phyloP scores from a whole-genome alignment of 2,888 invertebrate species.

The Rhagophthalmus giganteus region DNA sequence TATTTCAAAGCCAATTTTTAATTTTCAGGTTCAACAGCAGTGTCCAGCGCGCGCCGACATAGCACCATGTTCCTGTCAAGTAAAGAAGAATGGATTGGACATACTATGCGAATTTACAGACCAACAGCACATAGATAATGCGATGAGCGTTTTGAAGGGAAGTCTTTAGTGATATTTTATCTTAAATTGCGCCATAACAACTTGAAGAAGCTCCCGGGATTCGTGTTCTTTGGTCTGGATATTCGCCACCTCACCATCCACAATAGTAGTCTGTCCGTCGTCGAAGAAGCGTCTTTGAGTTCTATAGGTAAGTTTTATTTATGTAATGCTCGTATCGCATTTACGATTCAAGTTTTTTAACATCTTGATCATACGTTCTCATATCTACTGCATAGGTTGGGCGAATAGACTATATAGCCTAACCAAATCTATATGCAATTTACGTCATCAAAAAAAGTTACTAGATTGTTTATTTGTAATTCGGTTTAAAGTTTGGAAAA shows the following conservation, averaged over 20 bases:
- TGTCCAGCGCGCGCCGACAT: constrained; percentile 77
- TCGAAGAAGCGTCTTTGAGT: constrained; percentile 84
- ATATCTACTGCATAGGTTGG: too few relatives aligned
- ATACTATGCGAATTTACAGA: constrained; percentile 88
- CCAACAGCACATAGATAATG: constrained; percentile 73
- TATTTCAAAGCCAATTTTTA: too few relatives aligned
- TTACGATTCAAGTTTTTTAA: constrained; percentile 3
- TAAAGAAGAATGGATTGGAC: constrained; percentile 87
- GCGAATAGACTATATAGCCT: too few relatives aligned
- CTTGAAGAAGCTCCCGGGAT: constrained; percentile 81
- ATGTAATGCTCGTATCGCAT: too few relatives aligned
- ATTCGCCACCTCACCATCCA: constrained; percentile 87
- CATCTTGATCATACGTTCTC: too few relatives aligned
- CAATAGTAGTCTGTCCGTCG: constrained; percentile 83
- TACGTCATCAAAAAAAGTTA: too few relatives aligned
- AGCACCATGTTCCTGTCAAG: constrained; percentile 78
- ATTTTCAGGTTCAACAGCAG: constrained; percentile 65
- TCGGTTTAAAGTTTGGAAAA: too few relatives aligned
- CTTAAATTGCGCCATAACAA: constrained; percentile 85
- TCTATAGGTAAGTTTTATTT: constrained; percentile 70
- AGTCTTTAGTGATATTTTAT: constrained; percentile 82
- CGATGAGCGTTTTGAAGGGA: constrained; percentile 83
- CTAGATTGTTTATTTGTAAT: too few relatives aligned
- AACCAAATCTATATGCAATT: too few relatives aligned
- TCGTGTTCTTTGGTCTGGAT: constrained; percentile 83